phyloP scores from a whole-genome alignment of 2,113 vertebrate species.

The Ageneiosus marmoratus region DNA sequence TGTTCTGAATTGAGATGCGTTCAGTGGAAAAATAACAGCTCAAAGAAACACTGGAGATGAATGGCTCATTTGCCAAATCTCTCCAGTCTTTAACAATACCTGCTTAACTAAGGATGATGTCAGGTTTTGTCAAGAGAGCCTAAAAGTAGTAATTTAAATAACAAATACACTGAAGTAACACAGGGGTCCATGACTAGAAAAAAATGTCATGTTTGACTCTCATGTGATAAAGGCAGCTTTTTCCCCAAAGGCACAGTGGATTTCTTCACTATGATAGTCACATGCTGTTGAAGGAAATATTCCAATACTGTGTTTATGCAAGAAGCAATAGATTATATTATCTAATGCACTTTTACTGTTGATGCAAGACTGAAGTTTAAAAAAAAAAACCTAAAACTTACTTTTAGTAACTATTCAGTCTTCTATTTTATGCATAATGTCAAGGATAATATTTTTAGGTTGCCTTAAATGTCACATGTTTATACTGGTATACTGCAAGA shows the following conservation, averaged over 20 bases:
- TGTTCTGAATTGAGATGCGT: background rate
- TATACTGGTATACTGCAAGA: background rate
- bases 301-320: background rate
- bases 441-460: background rate
- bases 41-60: conserved; percentile 34
- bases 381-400: background rate
- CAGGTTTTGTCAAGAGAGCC: conserved; percentile 34
- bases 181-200: background rate
- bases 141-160: background rate
- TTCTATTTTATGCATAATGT: too few relatives aligned
- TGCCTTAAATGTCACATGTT: background rate
- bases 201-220: background rate
- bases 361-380: background rate
- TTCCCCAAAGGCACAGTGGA: background rate
- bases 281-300: background rate
- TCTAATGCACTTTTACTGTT: conserved; percentile 29
- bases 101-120: conserved; percentile 44
- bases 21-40: background rate
- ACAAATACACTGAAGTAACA: background rate
- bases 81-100: background rate
- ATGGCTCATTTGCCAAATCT: background rate
- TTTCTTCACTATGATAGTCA: background rate
- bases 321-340: background rate
- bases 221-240: background rate
- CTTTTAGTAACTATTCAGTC: too few relatives aligned